Percentiles rank a stretch among this genome's conserved stretches.
These are phyloP conservation scores for Barnardius zonarius DNA, from an alignment of 2,113 vertebrate genomes.

Conservation along the genomic window DNA sequence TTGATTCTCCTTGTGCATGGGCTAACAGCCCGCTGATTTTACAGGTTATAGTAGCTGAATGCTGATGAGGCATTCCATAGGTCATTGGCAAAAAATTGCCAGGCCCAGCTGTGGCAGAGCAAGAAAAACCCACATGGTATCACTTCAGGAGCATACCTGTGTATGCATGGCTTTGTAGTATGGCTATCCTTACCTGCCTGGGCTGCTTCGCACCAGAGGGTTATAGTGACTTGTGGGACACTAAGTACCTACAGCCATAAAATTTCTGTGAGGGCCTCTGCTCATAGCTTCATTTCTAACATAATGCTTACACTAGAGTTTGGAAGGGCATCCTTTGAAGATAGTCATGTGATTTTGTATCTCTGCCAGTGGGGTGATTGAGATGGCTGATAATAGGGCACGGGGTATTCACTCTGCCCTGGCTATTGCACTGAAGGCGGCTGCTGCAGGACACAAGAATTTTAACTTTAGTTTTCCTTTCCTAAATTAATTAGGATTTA, in stretches of 20 bases:
- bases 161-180: neutral
- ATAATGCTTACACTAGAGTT: neutral
- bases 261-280: neutral
- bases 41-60: neutral
- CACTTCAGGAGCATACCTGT: neutral
- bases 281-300: neutral
- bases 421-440: neutral
- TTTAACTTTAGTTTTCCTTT: neutral
- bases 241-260: neutral
- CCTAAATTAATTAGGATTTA: neutral
- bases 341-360: neutral
- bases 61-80: neutral
- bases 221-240: neutral
- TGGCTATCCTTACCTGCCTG: accelerated
- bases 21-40: neutral
- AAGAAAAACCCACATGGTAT: neutral
- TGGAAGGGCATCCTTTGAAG: neutral
- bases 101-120: neutral
- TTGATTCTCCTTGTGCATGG: neutral
- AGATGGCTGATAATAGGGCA: neutral
- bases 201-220: neutral
- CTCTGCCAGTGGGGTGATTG: neutral
- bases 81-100: neutral
- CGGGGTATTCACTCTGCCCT: neutral
- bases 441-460: neutral